Percentiles rank a stretch among this genome's conserved stretches.
These are phyloP conservation scores for Erethizon dorsatum DNA, from an alignment of 2,797 vertebrate species.

Conservation along the genomic window DNA sequence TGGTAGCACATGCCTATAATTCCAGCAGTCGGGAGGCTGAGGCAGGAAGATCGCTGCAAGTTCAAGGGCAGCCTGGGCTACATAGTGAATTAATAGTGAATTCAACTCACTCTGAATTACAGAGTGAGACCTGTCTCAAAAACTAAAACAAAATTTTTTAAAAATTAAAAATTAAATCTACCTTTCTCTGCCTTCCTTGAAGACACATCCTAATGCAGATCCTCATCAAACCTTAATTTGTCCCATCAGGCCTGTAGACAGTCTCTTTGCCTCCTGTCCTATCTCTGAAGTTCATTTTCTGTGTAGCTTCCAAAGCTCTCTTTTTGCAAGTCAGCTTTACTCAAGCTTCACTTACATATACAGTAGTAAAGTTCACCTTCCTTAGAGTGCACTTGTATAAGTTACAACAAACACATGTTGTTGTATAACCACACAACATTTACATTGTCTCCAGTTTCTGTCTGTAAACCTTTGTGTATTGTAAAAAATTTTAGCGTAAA, in stretches of 20 bases:
- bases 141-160: not conserved
- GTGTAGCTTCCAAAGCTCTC: not conserved
- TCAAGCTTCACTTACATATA: slow-evolving; percentile 48
- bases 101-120: not conserved
- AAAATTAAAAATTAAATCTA: not conserved
- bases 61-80: not conserved
- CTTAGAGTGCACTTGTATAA: not conserved
- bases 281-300: slow-evolving; percentile 8
- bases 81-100: not conserved
- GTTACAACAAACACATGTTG: slow-evolving; percentile 5
- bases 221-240: not conserved
- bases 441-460: not conserved
- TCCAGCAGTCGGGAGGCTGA: not conserved
- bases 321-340: slow-evolving; percentile 60
- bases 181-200: not conserved
- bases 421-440: not conserved
- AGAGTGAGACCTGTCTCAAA: not conserved
- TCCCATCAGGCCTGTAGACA: not conserved
- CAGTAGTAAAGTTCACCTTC: slow-evolving; percentile 13
- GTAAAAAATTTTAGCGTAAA: slow-evolving; percentile 32
- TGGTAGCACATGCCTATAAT: not conserved
- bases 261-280: not conserved
- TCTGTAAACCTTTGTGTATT: slow-evolving; percentile 34
- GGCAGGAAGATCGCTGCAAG: not conserved
- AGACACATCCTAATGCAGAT: not conserved